A percentile compares a stretch with the other conserved stretches of the same genome.
Conservation (phyloP, 2,888 invertebrate species). For the Plagodis dolabraria region DNA sequence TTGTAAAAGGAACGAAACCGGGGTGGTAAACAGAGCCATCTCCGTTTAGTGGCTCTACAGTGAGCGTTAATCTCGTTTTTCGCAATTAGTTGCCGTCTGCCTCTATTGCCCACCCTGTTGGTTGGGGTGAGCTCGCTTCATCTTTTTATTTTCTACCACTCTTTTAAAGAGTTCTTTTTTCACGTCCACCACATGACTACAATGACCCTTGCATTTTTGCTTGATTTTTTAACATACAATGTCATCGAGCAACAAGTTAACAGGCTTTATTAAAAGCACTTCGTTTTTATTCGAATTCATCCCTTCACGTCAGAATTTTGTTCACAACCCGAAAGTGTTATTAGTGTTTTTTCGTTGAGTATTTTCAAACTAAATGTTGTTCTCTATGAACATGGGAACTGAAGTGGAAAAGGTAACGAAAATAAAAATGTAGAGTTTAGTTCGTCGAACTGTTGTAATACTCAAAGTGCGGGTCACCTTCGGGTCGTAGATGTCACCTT, state of each 20-base stretch:
- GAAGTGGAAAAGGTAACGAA: slow-evolving; percentile 47
- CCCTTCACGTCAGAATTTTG: slow-evolving; percentile 9
- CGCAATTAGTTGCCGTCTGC: slow-evolving; percentile 76
- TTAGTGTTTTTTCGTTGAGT: slow-evolving; percentile 8
- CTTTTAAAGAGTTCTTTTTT: slow-evolving; percentile 59
- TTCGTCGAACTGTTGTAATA: slow-evolving; percentile 69
- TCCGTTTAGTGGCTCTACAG: slow-evolving; percentile 71
- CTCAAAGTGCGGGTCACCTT: slow-evolving; percentile 71
- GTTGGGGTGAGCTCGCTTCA: slow-evolving; percentile 63
- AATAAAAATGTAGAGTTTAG: slow-evolving; percentile 47
- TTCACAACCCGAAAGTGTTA: slow-evolving; percentile 16
- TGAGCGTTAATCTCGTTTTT: slow-evolving; percentile 80
- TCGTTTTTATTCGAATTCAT: slow-evolving; percentile 35
- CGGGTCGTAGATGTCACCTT: slow-evolving; percentile 79
- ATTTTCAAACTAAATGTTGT: slow-evolving; percentile 14
- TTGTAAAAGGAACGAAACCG: slow-evolving; percentile 69
- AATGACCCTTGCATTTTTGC: slow-evolving; percentile 47
- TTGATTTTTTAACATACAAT: slow-evolving; percentile 40
- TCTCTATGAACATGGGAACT: slow-evolving; percentile 36
- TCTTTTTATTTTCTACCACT: slow-evolving; percentile 60
- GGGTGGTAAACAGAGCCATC: slow-evolving; percentile 70
- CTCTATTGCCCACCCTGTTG: slow-evolving; percentile 64
- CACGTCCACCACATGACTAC: slow-evolving; percentile 49
- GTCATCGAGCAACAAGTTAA: slow-evolving; percentile 45
- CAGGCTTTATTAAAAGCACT: slow-evolving; percentile 30